A percentile compares a stretch with the other conserved stretches of the same genome.
These are phyloP conservation scores for Pachycephala philippinensis DNA, from an alignment of 2,113 vertebrate species.

Conservation along the genomic window DNA sequence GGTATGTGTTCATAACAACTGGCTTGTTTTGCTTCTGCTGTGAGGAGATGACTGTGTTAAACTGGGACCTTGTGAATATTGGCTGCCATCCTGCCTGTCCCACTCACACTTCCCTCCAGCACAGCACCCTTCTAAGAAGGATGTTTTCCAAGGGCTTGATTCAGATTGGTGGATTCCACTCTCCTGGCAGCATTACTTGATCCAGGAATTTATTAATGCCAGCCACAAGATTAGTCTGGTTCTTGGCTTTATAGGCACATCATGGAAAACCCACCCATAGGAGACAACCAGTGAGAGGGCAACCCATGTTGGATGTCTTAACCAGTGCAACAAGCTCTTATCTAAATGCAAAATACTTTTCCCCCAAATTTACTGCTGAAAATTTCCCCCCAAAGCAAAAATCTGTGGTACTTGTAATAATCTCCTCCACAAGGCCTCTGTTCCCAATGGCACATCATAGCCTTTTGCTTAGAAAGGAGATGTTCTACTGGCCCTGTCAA, in stretches of 20 bases:
- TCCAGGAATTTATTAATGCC: slow-evolving; percentile 91
- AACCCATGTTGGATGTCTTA: rapidly evolving
- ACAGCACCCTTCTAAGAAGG: slow-evolving; percentile 76
- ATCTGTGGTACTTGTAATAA: too few species aligned
- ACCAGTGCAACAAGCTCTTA: neutral
- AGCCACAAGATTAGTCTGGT: slow-evolving; percentile 81
- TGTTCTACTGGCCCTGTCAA: neutral
- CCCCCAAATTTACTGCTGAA: neutral
- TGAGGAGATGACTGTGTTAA: neutral
- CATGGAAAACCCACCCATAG: slow-evolving; percentile 80
- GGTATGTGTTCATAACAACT: rapidly evolving
- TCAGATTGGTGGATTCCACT: slow-evolving; percentile 91
- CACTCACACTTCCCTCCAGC: rapidly evolving
- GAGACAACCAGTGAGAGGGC: neutral
- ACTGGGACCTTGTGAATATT: neutral
- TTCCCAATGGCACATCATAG: neutral
- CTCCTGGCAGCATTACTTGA: slow-evolving; percentile 87
- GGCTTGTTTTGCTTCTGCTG: neutral
- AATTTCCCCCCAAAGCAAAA: neutral
- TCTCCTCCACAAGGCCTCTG: rapidly evolving
- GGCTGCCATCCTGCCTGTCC: neutral
- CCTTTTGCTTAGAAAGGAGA: neutral
- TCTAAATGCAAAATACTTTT: neutral
- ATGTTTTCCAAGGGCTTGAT: slow-evolving; percentile 88
- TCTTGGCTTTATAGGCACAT: slow-evolving; percentile 90